These are phyloP conservation scores for Eumeta japonica DNA, from an alignment of 1,140 invertebrate genomes.

Conservation along the genomic window DNA sequence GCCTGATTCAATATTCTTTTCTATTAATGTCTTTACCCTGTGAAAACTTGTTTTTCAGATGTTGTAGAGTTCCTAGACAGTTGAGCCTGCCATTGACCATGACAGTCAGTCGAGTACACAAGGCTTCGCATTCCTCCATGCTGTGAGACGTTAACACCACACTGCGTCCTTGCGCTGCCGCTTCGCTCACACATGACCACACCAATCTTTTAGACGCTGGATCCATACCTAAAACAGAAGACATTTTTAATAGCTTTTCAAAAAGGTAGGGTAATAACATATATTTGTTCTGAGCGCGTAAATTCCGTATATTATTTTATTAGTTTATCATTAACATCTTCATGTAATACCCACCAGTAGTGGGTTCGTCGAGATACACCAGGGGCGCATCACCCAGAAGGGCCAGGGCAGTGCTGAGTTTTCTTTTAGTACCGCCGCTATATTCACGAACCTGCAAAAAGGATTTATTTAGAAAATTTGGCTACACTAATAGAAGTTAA, in stretches of 20 bases:
- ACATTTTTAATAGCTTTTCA: neutral
- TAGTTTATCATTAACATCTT: neutral
- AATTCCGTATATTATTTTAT: neutral
- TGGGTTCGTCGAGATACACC: slow-evolving; percentile 85
- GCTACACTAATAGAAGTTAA: no score
- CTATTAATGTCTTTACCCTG: slow-evolving; percentile 52
- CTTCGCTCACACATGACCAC: slow-evolving; percentile 61
- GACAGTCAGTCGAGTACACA: slow-evolving; percentile 81
- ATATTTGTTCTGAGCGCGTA: neutral
- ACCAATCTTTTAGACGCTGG: slow-evolving; percentile 78
- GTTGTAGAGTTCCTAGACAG: slow-evolving; percentile 70
- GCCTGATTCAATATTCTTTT: slow-evolving; percentile 14
- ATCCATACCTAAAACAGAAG: slow-evolving; percentile 68
- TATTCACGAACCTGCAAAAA: slow-evolving; percentile 59
- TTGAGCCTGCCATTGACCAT: slow-evolving; percentile 84
- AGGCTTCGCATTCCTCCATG: slow-evolving; percentile 85
- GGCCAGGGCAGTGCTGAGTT: slow-evolving; percentile 90
- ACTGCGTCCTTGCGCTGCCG: slow-evolving; percentile 67
- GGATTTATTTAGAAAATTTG: no score
- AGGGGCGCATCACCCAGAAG: slow-evolving; percentile 87
- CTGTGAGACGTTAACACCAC: slow-evolving; percentile 79
- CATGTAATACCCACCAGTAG: slow-evolving; percentile 57
- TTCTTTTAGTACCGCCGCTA: slow-evolving; percentile 93
- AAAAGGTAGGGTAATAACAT: neutral
- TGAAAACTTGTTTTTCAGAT: slow-evolving; percentile 68